Percentiles rank a stretch among this genome's conserved stretches.
phyloP scores from a whole-genome alignment of 2,888 invertebrate species.

The Cremastinae sp. region DNA sequence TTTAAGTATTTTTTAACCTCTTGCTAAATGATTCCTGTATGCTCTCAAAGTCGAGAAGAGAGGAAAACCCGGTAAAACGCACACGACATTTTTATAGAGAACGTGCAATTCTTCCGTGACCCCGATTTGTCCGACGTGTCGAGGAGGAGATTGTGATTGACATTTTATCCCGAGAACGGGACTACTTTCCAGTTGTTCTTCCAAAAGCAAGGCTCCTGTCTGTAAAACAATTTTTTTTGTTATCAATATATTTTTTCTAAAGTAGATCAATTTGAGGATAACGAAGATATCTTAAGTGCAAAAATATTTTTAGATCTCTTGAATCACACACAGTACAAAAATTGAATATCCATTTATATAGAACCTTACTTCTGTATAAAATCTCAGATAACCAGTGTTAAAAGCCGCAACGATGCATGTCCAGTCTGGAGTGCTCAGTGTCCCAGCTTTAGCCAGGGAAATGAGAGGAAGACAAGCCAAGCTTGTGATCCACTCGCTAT shows the following conservation, averaged over 20 bases:
- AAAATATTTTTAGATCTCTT: no score
- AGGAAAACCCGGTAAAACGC: constrained; percentile 88
- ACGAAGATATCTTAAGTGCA: no score
- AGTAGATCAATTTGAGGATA: no score
- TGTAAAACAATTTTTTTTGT: constrained; percentile 66
- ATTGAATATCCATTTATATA: no score
- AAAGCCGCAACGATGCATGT: constrained; percentile 94
- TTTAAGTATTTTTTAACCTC: constrained; percentile 82
- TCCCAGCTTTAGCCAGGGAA: constrained; percentile 81
- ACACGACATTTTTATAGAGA: constrained; percentile 87
- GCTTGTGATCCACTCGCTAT: constrained; percentile 81
- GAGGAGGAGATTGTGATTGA: constrained; percentile 84
- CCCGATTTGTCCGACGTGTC: constrained; percentile 77
- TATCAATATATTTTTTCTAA: no score
- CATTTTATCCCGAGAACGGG: constrained; percentile 90
- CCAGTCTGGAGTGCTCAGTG: constrained; percentile 91
- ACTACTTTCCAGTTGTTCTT: constrained; percentile 92
- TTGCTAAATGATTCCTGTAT: constrained; percentile 89
- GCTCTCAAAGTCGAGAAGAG: constrained; percentile 90
- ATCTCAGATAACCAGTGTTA: constrained; percentile 90
- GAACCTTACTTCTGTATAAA: constrained; percentile 89
- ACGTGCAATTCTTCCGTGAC: constrained; percentile 88
- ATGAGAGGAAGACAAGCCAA: constrained; percentile 81
- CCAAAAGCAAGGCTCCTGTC: constrained; percentile 89
- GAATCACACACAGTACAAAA: no score